Evolutionary conservation across 2,113 vertebrate species (phyloP).

Genomic region (Potamarius usumacintae): DNA sequence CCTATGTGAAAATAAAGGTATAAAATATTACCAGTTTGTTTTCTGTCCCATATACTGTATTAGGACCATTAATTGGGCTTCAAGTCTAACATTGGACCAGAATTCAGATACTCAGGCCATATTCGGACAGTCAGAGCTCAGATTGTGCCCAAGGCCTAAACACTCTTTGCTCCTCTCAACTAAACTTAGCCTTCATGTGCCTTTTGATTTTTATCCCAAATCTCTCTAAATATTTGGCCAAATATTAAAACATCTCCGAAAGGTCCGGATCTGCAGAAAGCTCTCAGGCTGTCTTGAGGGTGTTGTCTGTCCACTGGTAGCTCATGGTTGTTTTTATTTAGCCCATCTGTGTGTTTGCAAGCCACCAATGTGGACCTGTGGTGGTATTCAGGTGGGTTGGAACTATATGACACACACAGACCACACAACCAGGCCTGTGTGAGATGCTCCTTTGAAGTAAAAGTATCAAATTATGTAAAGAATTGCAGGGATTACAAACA

Average conservation of each 20-base stretch:
- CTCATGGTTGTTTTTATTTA: conserved; percentile 22
- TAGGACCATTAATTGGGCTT: neutral
- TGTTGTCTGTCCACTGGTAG: neutral
- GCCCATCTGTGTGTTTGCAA: conserved; percentile 20
- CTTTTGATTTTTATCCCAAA: conserved; percentile 37
- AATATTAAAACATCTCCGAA: conserved; percentile 27
- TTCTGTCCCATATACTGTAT: conserved; percentile 31
- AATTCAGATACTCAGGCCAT: neutral
- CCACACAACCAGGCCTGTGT: conserved; percentile 27
- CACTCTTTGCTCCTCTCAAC: conserved; percentile 26
- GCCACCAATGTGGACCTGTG: conserved; percentile 31
- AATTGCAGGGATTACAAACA: conserved; percentile 6
- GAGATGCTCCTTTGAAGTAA: conserved; percentile 12
- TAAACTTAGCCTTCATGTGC: conserved; percentile 40
- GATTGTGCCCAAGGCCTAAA: conserved; percentile 3
- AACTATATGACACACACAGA: conserved; percentile 15
- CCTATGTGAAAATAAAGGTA: neutral
- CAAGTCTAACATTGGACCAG: neutral
- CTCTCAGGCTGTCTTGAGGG: neutral
- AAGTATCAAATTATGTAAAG: neutral
- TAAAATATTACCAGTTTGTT: neutral
- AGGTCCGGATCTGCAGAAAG: neutral
- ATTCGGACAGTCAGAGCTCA: conserved; percentile 26
- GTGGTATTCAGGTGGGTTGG: conserved; percentile 43
- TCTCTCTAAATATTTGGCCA: conserved; percentile 45